Conservation (phyloP, 2,113 vertebrate species). For the Eira barbara region DNA sequence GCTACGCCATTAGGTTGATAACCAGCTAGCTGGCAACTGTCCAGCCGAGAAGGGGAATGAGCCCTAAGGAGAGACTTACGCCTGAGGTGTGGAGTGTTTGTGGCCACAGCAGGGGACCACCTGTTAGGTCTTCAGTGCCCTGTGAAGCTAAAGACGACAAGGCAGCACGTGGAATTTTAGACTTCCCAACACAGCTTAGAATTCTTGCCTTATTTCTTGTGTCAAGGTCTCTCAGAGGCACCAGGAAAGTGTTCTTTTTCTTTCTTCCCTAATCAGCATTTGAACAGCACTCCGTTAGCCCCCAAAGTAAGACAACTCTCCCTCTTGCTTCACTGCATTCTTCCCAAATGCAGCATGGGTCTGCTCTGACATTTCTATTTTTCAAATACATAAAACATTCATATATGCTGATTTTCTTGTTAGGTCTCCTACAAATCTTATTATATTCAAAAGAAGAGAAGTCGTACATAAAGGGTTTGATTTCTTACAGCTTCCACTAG, state of each 20-base stretch:
- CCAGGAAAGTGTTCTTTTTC: neutral
- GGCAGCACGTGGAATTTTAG: neutral
- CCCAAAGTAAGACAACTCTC: neutral
- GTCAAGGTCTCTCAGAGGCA: neutral
- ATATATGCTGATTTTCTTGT: constrained; percentile 13
- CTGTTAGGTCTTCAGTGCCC: neutral
- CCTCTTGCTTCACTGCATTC: neutral
- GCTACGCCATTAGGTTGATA: neutral
- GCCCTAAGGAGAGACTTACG: neutral
- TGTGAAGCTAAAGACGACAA: neutral
- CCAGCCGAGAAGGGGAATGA: neutral
- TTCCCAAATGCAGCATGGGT: neutral
- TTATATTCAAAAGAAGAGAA: constrained; percentile 16
- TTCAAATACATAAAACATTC: neutral
- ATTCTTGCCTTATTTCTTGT: neutral
- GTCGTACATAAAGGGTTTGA: neutral
- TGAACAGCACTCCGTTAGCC: neutral
- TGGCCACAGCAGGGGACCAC: neutral
- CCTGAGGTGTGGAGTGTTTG: neutral
- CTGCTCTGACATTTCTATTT: neutral
- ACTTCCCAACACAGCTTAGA: neutral
- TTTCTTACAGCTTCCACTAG: neutral
- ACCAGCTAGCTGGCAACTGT: neutral
- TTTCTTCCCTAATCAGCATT: neutral
- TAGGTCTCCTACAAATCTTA: neutral